Base-by-base conservation (phyloP, 2,888 invertebrate species). In the Rotaria socialis region DNA sequence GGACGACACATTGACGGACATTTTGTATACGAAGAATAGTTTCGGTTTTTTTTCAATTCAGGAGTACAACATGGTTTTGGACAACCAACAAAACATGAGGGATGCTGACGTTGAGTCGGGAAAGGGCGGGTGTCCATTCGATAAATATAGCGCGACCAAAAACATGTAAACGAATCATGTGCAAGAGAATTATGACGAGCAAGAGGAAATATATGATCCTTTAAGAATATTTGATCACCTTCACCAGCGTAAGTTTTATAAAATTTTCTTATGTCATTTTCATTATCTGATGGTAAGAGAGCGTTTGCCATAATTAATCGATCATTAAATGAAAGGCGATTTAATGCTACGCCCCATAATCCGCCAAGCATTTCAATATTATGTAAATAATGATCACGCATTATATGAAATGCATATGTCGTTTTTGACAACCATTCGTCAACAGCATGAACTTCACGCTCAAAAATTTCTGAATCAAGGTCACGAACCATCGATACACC, bases 391-490 rank as follows among this genome's bases (percentile, higher is more conserved):
- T 86, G 55, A 56, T 86, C 86, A 56, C 86, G 55, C 86, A 86
- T 85, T 14, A 86, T 47, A 85, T 86, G 86, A 80, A 85, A 86
- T n/a, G 80, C 47, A 24, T 85, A 56, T 19, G 24, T 58, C 27
- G 47, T 58, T 43, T 50, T n/a, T 35, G 10, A 35, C 47, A 86
- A 60, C 86, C 86, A 86, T 50, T 58, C 86, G 55, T 85, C 35
- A 41, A 86, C 86, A n/a, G 86, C 75, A 58, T 86, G 85, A 41
- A 74, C 16, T 43, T 86, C 86, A 35, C 86, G 74, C 52, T 80
- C 80, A n/a, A 47, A 47, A 14, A 80, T 47, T 47, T 43, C 47
- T 1, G 80, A 80, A 80, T 80, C 86, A 56, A 80, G 55, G 60
- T 86, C 86, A n/a, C 86, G 85, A 52, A 85, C 75, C 27, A 84